Conservation (phyloP, 2,113 vertebrate genomes). For the Colaptes auratus region DNA sequence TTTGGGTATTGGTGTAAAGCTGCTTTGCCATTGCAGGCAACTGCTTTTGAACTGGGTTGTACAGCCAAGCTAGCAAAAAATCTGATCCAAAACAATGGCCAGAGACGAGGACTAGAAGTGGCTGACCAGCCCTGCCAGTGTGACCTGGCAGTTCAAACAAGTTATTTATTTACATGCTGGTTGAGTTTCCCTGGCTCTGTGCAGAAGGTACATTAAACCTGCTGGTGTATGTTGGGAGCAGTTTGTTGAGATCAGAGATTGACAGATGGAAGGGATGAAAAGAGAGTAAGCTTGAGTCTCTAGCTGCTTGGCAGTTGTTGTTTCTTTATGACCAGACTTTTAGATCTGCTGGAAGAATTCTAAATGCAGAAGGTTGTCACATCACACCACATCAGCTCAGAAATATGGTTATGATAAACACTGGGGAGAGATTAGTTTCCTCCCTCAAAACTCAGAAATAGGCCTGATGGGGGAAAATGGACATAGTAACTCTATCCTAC, state of each 20-base stretch:
- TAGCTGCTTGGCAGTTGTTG: background rate
- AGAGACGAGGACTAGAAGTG: background rate
- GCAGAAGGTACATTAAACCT: background rate
- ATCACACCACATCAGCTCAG: background rate
- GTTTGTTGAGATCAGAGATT: background rate
- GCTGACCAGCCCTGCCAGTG: background rate
- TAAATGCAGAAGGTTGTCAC: background rate
- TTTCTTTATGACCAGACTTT: background rate
- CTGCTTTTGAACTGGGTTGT: background rate
- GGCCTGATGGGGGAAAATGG: background rate
- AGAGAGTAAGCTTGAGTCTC: background rate
- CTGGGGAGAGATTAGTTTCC: background rate
- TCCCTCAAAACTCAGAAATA: background rate
- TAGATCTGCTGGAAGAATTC: background rate
- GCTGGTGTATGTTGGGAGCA: background rate
- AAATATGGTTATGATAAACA: background rate
- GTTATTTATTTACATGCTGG: background rate
- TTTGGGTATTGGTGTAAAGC: background rate
- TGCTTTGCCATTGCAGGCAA: rapidly evolving
- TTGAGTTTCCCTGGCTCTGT: background rate
- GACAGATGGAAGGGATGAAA: background rate
- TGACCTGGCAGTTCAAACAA: background rate
- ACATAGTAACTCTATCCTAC: background rate
- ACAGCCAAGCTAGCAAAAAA: background rate
- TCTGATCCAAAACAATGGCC: background rate